phyloP scores from a whole-genome alignment of 2,797 vertebrate species.

The Pogoniulus pusillus region DNA sequence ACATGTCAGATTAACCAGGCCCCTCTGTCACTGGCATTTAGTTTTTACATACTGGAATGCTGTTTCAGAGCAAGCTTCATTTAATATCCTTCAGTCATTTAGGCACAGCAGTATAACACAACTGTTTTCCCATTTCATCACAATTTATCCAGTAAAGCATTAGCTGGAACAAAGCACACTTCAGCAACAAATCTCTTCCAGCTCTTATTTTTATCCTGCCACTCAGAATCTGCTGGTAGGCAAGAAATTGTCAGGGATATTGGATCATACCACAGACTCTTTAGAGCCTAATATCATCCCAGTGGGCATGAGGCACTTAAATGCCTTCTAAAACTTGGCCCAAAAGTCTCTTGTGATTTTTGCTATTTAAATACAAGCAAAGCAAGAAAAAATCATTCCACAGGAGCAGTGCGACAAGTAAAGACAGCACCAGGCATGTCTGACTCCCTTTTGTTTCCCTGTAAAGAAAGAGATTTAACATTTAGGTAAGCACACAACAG shows the following conservation, averaged over 20 bases:
- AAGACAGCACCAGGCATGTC: not conserved
- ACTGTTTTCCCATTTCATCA: not conserved
- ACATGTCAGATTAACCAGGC: not conserved
- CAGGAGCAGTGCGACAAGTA: not conserved
- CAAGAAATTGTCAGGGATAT: not conserved
- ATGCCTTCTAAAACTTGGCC: not conserved
- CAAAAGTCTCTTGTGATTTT: not conserved
- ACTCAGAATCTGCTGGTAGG: not conserved
- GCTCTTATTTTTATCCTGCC: not conserved
- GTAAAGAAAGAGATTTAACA: not conserved
- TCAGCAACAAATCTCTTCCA: not conserved
- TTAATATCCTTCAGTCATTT: not conserved
- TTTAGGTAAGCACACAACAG: not conserved
- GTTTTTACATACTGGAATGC: not conserved
- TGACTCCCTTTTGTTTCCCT: not conserved
- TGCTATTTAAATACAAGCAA: not conserved
- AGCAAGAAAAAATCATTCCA: not conserved
- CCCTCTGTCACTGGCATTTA: not conserved
- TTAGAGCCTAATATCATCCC: not conserved
- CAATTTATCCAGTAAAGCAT: not conserved
- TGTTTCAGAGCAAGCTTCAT: not conserved
- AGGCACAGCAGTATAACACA: not conserved
- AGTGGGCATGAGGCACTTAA: not conserved
- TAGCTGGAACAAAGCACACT: not conserved
- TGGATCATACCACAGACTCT: not conserved